Evolutionary conservation across 2,797 vertebrate species (phyloP).

Genomic region (Semotilus atromaculatus): DNA sequence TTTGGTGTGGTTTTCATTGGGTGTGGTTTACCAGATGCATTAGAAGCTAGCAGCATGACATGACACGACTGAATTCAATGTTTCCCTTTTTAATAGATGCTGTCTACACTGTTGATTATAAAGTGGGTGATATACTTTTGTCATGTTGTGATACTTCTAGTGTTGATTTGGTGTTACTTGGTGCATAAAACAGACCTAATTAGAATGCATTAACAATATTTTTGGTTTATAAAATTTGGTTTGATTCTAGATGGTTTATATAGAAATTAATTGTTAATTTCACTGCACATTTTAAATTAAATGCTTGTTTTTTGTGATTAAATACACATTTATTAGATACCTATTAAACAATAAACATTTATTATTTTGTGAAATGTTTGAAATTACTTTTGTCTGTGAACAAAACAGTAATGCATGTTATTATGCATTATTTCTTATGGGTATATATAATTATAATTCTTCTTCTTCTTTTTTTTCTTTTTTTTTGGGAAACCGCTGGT

Average conservation of each 20-base stretch:
- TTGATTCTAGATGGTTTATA: background rate
- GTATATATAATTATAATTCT: too few species aligned
- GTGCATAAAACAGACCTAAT: background rate
- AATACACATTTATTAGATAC: background rate
- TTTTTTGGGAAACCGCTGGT: background rate
- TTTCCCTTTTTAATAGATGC: background rate
- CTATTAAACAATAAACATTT: background rate
- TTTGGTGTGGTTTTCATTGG: background rate
- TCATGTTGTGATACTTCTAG: background rate
- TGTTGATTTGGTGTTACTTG: background rate
- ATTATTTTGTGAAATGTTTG: background rate
- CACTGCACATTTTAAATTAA: background rate
- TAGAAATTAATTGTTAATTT: background rate
- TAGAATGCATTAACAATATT: background rate
- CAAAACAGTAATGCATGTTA: too few species aligned
- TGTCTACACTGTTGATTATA: conserved; percentile 8
- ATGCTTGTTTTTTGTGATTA: background rate
- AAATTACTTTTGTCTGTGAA: too few species aligned
- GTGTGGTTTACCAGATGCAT: background rate
- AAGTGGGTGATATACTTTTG: background rate
- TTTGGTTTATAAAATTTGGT: too few species aligned
- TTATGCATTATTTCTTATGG: too few species aligned
- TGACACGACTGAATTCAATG: background rate
- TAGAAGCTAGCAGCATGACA: background rate
- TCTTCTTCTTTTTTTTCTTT: too few species aligned